A percentile compares a stretch with the other conserved stretches of the same genome.
phyloP scores from a whole-genome alignment of 1,140 invertebrate genomes.

The Calliopsis andreniformis region DNA sequence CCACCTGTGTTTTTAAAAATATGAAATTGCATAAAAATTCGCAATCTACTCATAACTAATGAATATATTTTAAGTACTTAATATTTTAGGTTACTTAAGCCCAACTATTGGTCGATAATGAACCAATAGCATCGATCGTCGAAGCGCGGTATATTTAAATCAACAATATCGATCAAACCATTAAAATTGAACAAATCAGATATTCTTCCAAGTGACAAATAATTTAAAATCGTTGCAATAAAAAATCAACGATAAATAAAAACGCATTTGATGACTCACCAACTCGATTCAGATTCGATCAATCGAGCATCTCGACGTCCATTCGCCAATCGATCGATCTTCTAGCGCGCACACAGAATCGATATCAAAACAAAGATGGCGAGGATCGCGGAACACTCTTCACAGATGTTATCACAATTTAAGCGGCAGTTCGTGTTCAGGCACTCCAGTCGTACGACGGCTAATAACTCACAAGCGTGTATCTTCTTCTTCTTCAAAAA shows the following conservation, averaged over 20 bases:
- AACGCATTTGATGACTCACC: slow-evolving; percentile 26
- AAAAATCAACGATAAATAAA: background rate
- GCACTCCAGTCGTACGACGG: background rate
- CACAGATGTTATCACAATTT: slow-evolving; percentile 46
- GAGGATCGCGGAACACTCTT: slow-evolving; percentile 35
- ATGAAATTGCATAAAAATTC: too few species aligned
- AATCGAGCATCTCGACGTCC: slow-evolving; percentile 56
- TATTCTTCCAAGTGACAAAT: background rate
- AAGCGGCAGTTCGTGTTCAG: background rate
- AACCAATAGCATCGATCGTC: too few species aligned
- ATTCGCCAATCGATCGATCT: slow-evolving; percentile 60
- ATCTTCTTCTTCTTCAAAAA: background rate
- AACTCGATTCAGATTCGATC: slow-evolving; percentile 43
- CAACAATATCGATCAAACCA: too few species aligned
- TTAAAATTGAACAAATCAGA: background rate
- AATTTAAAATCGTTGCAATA: background rate
- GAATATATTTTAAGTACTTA: too few species aligned
- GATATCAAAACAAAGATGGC: slow-evolving; percentile 50
- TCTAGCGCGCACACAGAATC: slow-evolving; percentile 44
- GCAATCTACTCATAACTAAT: too few species aligned
- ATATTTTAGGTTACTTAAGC: too few species aligned
- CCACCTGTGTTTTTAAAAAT: too few species aligned
- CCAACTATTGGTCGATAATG: too few species aligned
- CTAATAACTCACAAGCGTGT: background rate
- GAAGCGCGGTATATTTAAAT: too few species aligned